Base-by-base conservation (phyloP, 2,888 invertebrate genomes). In the Drosophila mimica region DNA sequence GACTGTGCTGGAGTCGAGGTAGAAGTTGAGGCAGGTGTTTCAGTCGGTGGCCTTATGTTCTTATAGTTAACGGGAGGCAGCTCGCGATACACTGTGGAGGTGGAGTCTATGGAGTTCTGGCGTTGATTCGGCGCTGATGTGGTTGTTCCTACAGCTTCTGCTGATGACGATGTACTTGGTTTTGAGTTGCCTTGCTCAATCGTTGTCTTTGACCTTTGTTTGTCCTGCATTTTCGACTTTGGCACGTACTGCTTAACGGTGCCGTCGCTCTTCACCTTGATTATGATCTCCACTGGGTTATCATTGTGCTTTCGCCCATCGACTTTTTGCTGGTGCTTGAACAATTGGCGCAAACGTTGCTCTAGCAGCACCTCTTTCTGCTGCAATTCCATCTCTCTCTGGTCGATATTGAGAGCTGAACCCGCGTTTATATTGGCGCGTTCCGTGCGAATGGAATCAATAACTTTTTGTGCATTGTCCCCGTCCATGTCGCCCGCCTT, bases 71-170 rank as follows among this genome's bases (percentile, higher is more conserved):
- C 76, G 0, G 87, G 56, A 0, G 92, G 92, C 40, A 90, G 76
- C 59, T 91, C 92, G 20, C 84, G 82, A 78, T 92, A 92, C 6
- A 86, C 78, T 1, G 92, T 92, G 4, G 92, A 92, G 62, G 81
- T 89, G 1, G 92, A 91, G 58, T 91, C 90, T 36, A 91, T 91
- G 0, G 91, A 91, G 34, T 62, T 75, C 49, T 88, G 91, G 0
- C 33, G 62, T 56, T 61, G 63, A 38, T 15, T 52, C 9, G 11
- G n/a, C 11, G 38, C 17, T 15, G 38, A 8, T 31, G 34, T n/a
- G 11, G 49, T 9, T 31, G 57, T 4, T 1, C 7, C 51, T 17
- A 31, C 57, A 28, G 38, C 46, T 7, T 40, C 28, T 0, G 31
- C 43, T 7, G 74, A 34, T 43, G 60, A 60, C 17, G 56, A 43